Conservation (phyloP, 2,888 invertebrate species). For the Drosophila rellima region DNA sequence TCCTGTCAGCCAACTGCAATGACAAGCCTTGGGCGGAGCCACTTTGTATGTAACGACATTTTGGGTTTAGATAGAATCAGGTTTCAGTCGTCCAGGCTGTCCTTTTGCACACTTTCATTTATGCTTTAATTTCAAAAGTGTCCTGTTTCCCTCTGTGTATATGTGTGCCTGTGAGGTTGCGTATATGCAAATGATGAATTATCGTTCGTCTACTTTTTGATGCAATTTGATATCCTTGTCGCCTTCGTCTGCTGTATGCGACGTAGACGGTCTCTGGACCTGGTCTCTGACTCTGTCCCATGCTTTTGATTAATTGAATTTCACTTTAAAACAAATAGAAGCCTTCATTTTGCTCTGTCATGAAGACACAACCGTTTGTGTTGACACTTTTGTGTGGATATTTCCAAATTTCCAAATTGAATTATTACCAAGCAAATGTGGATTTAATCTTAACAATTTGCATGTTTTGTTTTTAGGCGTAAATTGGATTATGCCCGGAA, state of each 20-base stretch:
- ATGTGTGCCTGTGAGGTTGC: slow-evolving; percentile 21
- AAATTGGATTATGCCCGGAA: not conserved
- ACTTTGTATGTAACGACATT: slow-evolving; percentile 45
- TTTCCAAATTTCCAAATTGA: slow-evolving; percentile 56
- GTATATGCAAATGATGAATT: slow-evolving; percentile 72
- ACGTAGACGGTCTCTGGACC: slow-evolving; percentile 6
- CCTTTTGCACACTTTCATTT: slow-evolving; percentile 49
- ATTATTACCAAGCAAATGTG: slow-evolving; percentile 56
- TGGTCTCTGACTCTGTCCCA: slow-evolving; percentile 24
- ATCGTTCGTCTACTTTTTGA: slow-evolving; percentile 66
- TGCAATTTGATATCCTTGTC: slow-evolving; percentile 75
- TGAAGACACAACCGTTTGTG: slow-evolving; percentile 64
- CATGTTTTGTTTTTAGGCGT: not conserved
- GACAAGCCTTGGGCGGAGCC: slow-evolving; percentile 40
- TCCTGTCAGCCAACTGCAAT: slow-evolving; percentile 52
- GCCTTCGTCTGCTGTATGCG: slow-evolving; percentile 51
- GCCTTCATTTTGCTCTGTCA: slow-evolving; percentile 57
- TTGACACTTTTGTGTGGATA: slow-evolving; percentile 58
- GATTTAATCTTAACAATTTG: slow-evolving; percentile 41
- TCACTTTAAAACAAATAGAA: slow-evolving; percentile 69
- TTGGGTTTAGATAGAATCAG: slow-evolving; percentile 22
- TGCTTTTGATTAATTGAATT: slow-evolving; percentile 77
- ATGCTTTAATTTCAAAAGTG: slow-evolving; percentile 47
- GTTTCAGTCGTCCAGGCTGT: slow-evolving; percentile 23
- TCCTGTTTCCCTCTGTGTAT: not conserved